Conservation (phyloP, 2,113 vertebrate species). For the Numida meleagris region DNA sequence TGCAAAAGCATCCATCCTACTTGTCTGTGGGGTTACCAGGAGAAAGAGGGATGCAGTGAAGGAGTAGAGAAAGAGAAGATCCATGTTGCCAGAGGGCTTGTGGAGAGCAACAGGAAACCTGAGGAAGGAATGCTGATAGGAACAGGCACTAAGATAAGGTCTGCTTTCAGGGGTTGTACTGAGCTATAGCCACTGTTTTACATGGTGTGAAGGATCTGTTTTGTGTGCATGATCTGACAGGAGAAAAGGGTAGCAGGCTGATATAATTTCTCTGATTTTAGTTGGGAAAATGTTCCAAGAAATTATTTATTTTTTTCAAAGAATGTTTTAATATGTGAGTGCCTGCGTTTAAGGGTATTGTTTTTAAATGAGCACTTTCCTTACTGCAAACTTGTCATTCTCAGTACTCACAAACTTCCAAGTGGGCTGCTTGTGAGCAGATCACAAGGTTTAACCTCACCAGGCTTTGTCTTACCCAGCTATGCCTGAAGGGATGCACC, state of each 20-base stretch:
- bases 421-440: fast-evolving
- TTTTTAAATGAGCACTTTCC: background rate
- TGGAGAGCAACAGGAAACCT: background rate
- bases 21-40: background rate
- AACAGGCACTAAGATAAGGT: background rate
- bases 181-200: fast-evolving
- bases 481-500: background rate
- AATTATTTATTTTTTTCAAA: background rate
- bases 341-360: background rate
- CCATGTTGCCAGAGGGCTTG: fast-evolving
- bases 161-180: background rate
- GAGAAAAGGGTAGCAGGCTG: background rate
- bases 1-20: background rate
- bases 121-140: background rate
- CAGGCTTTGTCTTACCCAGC: background rate
- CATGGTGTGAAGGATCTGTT: background rate
- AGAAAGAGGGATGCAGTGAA: background rate
- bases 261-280: background rate
- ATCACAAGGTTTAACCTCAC: background rate
- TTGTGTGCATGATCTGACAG: background rate
- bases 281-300: background rate
- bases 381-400: fast-evolving
- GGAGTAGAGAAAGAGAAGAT: background rate
- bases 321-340: background rate
- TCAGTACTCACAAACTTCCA: background rate